These are phyloP conservation scores for Polyodon spathula DNA, from an alignment of 2,113 vertebrate species.

Conservation along the genomic window DNA sequence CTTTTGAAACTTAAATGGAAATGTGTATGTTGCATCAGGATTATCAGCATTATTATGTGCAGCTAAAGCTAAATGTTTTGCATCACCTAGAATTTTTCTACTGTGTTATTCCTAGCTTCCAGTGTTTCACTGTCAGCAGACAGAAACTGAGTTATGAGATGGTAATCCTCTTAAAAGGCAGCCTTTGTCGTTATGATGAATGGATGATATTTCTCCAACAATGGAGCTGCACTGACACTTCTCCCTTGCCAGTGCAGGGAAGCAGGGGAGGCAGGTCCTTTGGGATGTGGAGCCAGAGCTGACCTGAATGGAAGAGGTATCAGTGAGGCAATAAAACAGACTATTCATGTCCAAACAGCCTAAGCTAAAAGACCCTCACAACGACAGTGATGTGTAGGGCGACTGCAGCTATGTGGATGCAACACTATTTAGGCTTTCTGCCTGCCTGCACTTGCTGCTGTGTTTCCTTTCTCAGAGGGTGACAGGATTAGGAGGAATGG, in stretches of 20 bases:
- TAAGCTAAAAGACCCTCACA: not conserved
- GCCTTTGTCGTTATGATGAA: no score
- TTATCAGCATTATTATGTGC: no score
- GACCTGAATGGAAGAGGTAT: not conserved
- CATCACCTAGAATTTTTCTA: no score
- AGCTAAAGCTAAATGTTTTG: no score
- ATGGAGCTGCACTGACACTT: not conserved
- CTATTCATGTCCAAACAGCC: no score
- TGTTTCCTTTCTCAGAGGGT: not conserved
- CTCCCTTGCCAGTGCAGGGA: no score
- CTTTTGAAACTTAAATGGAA: no score
- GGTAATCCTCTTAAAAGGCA: constrained; percentile 10
- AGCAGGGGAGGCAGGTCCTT: not conserved
- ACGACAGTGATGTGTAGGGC: constrained; percentile 3
- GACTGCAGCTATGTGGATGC: not conserved
- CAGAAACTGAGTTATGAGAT: constrained; percentile 11
- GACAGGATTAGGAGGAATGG: not conserved
- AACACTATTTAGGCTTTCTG: constrained; percentile 7
- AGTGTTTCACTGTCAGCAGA: not conserved
- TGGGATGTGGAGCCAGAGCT: no score
- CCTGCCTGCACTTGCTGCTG: not conserved
- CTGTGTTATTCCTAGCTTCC: not conserved
- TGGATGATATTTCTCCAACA: not conserved
- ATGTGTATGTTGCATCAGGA: no score
- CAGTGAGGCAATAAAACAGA: not conserved